A percentile compares a stretch with the other conserved stretches of the same genome.
phyloP scores from a whole-genome alignment of 2,797 vertebrate genomes.

The Ctenopoma kingsleyae region DNA sequence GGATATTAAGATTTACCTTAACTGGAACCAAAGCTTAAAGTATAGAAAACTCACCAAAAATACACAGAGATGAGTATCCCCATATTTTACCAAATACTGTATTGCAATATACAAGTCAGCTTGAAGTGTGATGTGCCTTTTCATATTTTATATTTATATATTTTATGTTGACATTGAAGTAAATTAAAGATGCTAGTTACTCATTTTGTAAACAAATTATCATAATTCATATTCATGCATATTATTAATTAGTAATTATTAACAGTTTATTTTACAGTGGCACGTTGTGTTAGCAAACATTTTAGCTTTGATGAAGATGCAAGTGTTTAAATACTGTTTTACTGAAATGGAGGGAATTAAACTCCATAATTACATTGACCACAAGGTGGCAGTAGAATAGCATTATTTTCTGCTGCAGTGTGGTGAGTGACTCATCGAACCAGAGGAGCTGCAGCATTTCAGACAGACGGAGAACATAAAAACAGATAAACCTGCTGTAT shows the following conservation, averaged over 20 bases:
- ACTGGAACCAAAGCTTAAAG: neutral
- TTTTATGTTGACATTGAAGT: neutral
- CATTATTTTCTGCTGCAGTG: slow-evolving; percentile 36
- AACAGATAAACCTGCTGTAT: slow-evolving; percentile 70
- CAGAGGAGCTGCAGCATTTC: slow-evolving; percentile 66
- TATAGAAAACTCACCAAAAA: neutral
- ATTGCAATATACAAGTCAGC: neutral
- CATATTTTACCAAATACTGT: neutral
- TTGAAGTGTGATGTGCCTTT: neutral
- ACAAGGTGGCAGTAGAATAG: slow-evolving; percentile 77
- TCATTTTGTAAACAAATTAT: neutral
- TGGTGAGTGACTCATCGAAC: slow-evolving; percentile 66
- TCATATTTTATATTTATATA: neutral
- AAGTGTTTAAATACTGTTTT: neutral
- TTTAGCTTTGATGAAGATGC: neutral
- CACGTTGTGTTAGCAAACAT: neutral
- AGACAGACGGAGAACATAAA: slow-evolving; percentile 71
- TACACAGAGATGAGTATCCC: neutral
- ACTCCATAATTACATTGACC: slow-evolving; percentile 15
- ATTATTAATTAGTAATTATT: neutral
- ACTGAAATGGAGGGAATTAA: neutral
- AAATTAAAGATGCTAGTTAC: neutral
- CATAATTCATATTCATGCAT: neutral
- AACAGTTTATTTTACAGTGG: neutral
- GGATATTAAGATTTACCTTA: neutral